These are phyloP conservation scores for Poeciliopsis turrubarensis DNA, from an alignment of 2,113 vertebrate genomes.

Conservation along the genomic window DNA sequence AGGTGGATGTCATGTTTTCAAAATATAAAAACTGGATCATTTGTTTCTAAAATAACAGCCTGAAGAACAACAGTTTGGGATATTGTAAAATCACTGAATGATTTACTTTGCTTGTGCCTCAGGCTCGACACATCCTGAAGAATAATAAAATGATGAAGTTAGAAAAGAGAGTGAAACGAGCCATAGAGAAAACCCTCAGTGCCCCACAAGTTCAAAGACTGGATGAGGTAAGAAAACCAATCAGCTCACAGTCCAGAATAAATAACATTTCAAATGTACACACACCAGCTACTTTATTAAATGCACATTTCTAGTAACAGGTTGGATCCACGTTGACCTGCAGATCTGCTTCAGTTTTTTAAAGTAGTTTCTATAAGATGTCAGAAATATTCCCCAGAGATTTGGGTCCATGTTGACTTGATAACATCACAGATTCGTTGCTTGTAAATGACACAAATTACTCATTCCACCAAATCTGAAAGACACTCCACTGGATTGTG, in stretches of 20 bases:
- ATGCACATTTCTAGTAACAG: background rate
- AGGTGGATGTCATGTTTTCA: slow-evolving; percentile 31
- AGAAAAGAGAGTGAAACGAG: slow-evolving; percentile 66
- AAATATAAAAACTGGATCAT: background rate
- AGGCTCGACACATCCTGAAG: slow-evolving; percentile 74
- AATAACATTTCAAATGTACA: background rate
- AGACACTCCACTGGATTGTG: background rate
- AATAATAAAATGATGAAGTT: slow-evolving; percentile 59
- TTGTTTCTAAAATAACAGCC: background rate
- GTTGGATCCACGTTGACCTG: background rate
- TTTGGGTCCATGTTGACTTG: background rate
- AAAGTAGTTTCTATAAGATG: background rate
- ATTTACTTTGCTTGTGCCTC: slow-evolving; percentile 8
- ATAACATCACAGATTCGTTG: background rate
- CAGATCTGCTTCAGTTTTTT: background rate
- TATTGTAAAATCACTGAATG: background rate
- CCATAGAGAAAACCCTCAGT: slow-evolving; percentile 79
- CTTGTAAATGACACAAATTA: background rate
- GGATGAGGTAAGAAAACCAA: slow-evolving; percentile 63
- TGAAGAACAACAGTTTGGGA: background rate
- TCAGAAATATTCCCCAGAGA: background rate
- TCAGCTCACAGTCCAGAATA: background rate
- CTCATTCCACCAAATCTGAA: too few species aligned
- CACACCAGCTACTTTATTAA: background rate
- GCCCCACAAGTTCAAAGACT: slow-evolving; percentile 74